A percentile compares a stretch with the other conserved stretches of the same genome.
These are phyloP conservation scores for Pycnonotus jocosus DNA, from an alignment of 2,113 vertebrate genomes.

Conservation along the genomic window DNA sequence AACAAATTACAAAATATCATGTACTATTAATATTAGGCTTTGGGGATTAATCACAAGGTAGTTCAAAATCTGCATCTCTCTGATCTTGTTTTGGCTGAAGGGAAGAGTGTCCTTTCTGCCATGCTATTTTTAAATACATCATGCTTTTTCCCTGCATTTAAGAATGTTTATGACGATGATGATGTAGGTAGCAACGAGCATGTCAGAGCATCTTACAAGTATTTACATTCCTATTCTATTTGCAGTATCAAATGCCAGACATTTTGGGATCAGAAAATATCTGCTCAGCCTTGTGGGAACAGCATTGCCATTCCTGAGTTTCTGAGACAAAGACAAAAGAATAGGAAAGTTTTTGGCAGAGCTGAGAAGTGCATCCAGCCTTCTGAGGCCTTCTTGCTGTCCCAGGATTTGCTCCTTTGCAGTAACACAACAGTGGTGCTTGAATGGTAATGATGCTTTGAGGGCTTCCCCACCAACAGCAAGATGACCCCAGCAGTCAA, in stretches of 20 bases:
- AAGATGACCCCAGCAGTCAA: neutral
- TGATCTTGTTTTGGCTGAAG: neutral
- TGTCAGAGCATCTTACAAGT: neutral
- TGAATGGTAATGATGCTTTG: neutral
- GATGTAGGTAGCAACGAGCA: accelerated
- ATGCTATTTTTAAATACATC: neutral
- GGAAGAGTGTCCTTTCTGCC: neutral
- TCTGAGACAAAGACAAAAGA: neutral
- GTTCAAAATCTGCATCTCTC: neutral
- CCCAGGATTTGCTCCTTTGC: neutral
- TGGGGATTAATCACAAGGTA: neutral
- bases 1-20: neutral
- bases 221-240: neutral
- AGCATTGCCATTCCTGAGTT: neutral
- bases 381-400: neutral
- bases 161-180: neutral
- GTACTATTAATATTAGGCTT: neutral
- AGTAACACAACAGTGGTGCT: neutral
- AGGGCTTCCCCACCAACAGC: neutral
- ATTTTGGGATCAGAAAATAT: neutral
- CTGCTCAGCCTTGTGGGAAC: neutral
- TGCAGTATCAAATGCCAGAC: neutral
- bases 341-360: neutral
- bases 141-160: neutral
- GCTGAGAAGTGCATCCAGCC: neutral